These are phyloP conservation scores for Cryptomyrus ogoouensis DNA, from an alignment of 2,113 vertebrate species.

Conservation along the genomic window DNA sequence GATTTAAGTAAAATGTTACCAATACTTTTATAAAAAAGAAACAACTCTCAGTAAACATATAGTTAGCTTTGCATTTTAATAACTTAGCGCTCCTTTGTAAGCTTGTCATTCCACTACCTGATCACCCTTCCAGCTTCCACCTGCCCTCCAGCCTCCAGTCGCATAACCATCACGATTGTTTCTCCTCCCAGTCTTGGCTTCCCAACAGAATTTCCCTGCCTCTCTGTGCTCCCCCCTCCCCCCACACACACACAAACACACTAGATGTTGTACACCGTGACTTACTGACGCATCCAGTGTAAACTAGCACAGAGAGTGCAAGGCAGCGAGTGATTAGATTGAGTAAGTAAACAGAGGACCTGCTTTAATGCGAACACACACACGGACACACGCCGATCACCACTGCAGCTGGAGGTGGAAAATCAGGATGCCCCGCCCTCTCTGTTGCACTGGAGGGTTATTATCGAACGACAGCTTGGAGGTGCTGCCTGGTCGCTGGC, in stretches of 20 bases:
- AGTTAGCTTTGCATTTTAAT: neutral
- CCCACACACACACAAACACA: slow-evolving; percentile 3
- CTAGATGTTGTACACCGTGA: neutral
- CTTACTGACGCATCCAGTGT: neutral
- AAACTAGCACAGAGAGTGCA: neutral
- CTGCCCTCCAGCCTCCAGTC: neutral
- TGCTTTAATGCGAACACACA: neutral
- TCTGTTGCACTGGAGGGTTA: neutral
- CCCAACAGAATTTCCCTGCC: neutral
- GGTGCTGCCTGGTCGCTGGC: neutral
- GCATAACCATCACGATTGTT: neutral
- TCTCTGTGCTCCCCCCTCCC: neutral
- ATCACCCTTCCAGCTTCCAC: neutral
- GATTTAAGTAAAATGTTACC: no score
- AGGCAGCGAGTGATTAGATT: neutral
- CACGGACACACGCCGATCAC: neutral
- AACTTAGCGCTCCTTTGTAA: neutral
- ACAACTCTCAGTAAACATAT: neutral
- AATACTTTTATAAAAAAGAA: neutral
- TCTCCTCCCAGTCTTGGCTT: neutral
- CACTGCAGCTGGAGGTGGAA: neutral
- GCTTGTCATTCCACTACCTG: neutral
- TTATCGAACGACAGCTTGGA: neutral
- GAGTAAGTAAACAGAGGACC: neutral
- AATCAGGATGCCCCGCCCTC: neutral